phyloP scores from a whole-genome alignment of 2,113 vertebrate genomes.

The Equus quagga region DNA sequence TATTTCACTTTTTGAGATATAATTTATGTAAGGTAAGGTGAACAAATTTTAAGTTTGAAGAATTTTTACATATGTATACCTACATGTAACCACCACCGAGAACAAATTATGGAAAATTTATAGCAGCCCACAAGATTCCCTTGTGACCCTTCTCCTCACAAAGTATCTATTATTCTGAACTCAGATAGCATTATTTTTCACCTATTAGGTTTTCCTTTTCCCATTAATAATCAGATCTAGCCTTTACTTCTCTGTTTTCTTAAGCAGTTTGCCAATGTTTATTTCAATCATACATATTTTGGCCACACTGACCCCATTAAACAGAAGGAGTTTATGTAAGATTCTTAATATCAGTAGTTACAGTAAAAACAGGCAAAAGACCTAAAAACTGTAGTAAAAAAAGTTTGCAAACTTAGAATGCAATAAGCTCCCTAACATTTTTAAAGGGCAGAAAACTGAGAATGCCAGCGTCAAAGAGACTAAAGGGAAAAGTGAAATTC shows the following conservation, averaged over 20 bases:
- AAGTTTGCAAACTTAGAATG: background rate
- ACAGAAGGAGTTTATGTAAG: background rate
- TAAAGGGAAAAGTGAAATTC: constrained; percentile 30
- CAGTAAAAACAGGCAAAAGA: constrained; percentile 20
- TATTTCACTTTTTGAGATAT: constrained; percentile 40
- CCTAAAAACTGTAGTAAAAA: background rate
- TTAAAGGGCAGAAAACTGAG: background rate
- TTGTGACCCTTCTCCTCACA: background rate
- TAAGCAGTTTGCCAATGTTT: background rate
- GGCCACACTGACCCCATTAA: background rate
- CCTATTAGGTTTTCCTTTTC: constrained; percentile 24
- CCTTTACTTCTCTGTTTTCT: constrained; percentile 34
- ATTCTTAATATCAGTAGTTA: background rate
- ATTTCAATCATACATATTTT: constrained; percentile 7
- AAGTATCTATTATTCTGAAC: background rate
- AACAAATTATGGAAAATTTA: constrained; percentile 36
- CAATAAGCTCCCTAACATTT: background rate
- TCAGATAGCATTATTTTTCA: background rate
- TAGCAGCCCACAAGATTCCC: background rate
- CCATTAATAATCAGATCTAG: constrained; percentile 18
- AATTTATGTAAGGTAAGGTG: constrained; percentile 5
- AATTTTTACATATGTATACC: background rate
- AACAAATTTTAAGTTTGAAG: constrained; percentile 35
- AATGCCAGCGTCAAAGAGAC: background rate
- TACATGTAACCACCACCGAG: background rate